Base-by-base conservation (phyloP, 1,140 invertebrate genomes). In the Asobara japonica region DNA sequence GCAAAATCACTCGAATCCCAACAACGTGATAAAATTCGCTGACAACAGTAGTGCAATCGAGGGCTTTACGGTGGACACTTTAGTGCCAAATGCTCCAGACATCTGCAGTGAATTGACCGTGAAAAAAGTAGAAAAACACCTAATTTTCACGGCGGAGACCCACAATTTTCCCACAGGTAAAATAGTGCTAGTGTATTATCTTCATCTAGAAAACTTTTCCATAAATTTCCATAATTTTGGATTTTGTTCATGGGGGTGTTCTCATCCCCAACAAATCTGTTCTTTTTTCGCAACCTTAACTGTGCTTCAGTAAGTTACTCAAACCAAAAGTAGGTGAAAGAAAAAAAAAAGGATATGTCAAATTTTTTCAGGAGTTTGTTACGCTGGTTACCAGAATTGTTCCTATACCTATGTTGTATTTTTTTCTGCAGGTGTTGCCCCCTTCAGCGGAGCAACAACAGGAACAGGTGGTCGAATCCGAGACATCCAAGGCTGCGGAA, bases 91-190 rank as follows among this genome's bases (percentile, higher is more conserved):
- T 36, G 84, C 91, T 22, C 89, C 91, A 8, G 64, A 83, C 31
- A 86, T 83, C 31, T 90, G 95, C 0, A 94, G 95, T 71, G 81
- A 89, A 74, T 91, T 98, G 51, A 74, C 86, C 8, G 74, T 90
- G 41, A 80, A 90, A 33, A 76, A 87, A 7, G 84, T 89, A 0
- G 89, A 91, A n/a, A 93, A 93, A 5, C 96, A 99, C 87, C 91
- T 99, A n/a, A 97, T 98, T 80, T 99, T 99, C 78, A 99, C 98
- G 6, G 98, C 98, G 0, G 98, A 99, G 88, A 99, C 98, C 0
- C 98, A 99, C 84, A 99, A 99, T 83, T 99, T 99, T 89, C 98
- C 98, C 5, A 99, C 98, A 41, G n/a, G n/a, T n/a, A n/a, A n/a
- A n/a, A n/a, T n/a, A n/a, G n/a, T n/a, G n/a, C n/a, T n/a, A n/a